Base-by-base conservation (phyloP, 2,113 vertebrate species). In the Cyrtonyx montezumae region DNA sequence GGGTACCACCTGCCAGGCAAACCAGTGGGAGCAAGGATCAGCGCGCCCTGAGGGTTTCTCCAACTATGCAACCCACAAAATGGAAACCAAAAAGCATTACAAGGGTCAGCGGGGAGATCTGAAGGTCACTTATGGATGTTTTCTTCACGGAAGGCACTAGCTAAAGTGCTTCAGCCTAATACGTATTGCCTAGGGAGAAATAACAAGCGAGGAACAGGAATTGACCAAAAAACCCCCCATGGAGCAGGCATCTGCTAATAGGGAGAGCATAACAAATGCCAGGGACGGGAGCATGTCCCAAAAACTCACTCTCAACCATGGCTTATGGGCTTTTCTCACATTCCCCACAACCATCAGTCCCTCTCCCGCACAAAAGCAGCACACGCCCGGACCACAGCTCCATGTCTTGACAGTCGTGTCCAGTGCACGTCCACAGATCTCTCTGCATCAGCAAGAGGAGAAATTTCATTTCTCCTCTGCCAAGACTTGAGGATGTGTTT, bases 371-470 rank as follows among this genome's bases (percentile, higher is more conserved):
- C 59, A 90, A 94, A 83, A 1, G 0, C 2, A 76, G 95, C 90
- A 66, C 86, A 90, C 46, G 25, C 37, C 74, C 81, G 91, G 87
- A 92, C 87, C 92, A 36, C 91, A 68, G 78, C 81, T 75, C 74
- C 36, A 66, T 6, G 69, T 84, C 84, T 68, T 37, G 61, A 89
- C 61, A 19, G 46, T 13, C 7, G 3, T 26, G 13, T 25, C 68
- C n/a, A 20, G 46, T 5, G 6, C 11, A 18, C 34, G 37, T 51
- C 34, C 25, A 8, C 25, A 20, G 46, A 37, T 37, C 68, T 37
- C 36, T 58, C 56, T 5, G 56, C 56, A n/a, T 34, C 40, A 59
- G 22, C 22, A 43, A 59, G 43, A n/a, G 51, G 7, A 55, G 40
- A 58, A 75, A 49, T 19, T 36, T 87, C 19, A 16, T 16, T 67